A percentile compares a stretch with the other conserved stretches of the same genome.
Evolutionary conservation across 2,113 vertebrate species (phyloP).

Genomic region (Brachypodius melanocephalos): DNA sequence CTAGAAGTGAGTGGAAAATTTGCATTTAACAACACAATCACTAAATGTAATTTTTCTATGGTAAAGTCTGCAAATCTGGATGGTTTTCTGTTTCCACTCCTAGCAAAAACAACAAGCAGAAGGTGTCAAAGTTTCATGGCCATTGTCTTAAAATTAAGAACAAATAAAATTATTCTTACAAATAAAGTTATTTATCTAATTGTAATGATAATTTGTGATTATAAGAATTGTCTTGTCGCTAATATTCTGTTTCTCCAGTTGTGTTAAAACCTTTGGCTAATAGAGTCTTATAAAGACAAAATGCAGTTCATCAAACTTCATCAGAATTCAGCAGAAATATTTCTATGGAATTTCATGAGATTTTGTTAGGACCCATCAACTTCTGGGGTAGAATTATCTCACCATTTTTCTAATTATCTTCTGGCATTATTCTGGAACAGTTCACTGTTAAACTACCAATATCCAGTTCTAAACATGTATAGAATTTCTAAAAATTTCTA

Average conservation of each 20-base stretch:
- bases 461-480: neutral
- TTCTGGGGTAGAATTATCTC: neutral
- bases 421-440: neutral
- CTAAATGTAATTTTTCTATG: neutral
- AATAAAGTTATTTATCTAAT: neutral
- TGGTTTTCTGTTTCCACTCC: neutral
- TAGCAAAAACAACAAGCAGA: neutral
- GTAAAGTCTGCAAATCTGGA: neutral
- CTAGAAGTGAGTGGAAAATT: neutral
- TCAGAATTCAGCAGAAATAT: neutral
- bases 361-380: neutral
- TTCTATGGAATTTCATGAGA: neutral
- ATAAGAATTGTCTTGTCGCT: neutral
- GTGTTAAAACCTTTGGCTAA: neutral
- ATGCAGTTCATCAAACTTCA: neutral
- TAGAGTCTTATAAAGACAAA: neutral
- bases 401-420: neutral
- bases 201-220: neutral
- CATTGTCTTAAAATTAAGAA: neutral
- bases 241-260: neutral
- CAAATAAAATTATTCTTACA: neutral
- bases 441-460: neutral
- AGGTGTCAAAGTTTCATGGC: neutral
- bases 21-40: neutral
- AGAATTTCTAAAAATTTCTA: neutral